Base-by-base conservation (phyloP, 2,888 invertebrate species). In the Calephelis perditalis region DNA sequence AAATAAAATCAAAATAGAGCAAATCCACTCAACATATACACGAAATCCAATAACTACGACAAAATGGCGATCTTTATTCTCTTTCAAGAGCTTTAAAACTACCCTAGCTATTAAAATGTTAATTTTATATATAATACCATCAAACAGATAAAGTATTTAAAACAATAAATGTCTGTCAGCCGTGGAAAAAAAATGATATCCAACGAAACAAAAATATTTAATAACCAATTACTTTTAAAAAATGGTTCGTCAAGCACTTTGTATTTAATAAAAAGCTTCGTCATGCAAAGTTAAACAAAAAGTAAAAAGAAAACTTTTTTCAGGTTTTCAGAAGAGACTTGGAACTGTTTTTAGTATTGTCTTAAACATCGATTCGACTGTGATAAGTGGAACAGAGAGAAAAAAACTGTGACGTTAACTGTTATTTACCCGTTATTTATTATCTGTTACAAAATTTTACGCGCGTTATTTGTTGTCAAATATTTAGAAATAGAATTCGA, bases 381-480 rank as follows among this genome's bases (percentile, higher is more conserved):
- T 71, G 71, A 71, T 71, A 71, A 62, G 54, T 26, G 56, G 56
- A 67, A 62, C 65, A 69, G 65, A 69, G 67, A 66, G 63, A 52
- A 52, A 52, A 35, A 52, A 52, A 35, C 52, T 35, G 52, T 52
- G 52, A 52, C 52, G 35, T 54, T 54, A 54, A 54, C 54, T 54
- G 36, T 54, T 54, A 40, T 36, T 54, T 11, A 36, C 35, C 36
- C 60, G 62, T 63, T 56, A 49, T 63, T 60, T 63, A 56, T 63
- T 63, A 61, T 64, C 59, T 65, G 67, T 69, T 68, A 37, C 63
- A 61, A 62, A 70, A 73, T 35, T 78, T 73, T 79, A 74, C 75
- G 85, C 84, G 85, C 77, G 86, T 87, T 88, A 70, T 68, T 74
- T 81, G 86, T 88, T 87, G 86, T 65, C 70, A 71, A 67, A 68